A percentile compares a stretch with the other conserved stretches of the same genome.
Evolutionary conservation across 2,113 vertebrate species (phyloP).

Genomic region (Eclectus roratus): DNA sequence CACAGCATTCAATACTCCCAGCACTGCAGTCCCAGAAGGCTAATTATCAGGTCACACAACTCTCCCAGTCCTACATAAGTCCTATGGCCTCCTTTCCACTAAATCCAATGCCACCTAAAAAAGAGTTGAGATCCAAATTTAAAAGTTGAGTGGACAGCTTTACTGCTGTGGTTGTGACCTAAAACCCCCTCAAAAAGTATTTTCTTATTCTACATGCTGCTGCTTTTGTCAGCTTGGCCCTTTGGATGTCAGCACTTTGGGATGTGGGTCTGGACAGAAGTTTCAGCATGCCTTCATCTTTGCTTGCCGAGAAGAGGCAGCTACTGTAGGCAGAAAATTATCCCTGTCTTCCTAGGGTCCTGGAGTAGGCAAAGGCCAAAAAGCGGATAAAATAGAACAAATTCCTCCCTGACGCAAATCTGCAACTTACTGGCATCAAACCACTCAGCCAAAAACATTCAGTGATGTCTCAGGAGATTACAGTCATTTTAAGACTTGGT

Average conservation of each 20-base stretch:
- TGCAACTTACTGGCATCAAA: background rate
- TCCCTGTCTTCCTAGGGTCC: background rate
- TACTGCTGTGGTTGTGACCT: background rate
- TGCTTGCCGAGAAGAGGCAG: background rate
- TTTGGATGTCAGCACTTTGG: background rate
- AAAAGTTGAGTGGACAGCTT: background rate
- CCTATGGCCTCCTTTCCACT: background rate
- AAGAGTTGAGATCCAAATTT: background rate
- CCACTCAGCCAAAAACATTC: background rate
- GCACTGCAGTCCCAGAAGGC: background rate
- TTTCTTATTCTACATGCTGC: background rate
- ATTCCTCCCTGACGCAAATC: background rate
- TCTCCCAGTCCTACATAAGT: background rate
- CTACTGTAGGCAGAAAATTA: background rate
- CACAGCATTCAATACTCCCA: background rate
- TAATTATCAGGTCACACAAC: background rate
- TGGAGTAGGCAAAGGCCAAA: background rate
- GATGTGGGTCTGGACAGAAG: background rate
- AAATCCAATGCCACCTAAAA: background rate
- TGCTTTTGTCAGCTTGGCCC: background rate
- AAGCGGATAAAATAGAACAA: background rate
- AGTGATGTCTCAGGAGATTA: background rate
- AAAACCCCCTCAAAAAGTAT: accelerated
- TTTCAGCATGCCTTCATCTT: background rate
- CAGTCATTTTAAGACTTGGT: background rate